Base-by-base conservation (phyloP, 1,140 invertebrate genomes). In the Drosophila seguyi region DNA sequence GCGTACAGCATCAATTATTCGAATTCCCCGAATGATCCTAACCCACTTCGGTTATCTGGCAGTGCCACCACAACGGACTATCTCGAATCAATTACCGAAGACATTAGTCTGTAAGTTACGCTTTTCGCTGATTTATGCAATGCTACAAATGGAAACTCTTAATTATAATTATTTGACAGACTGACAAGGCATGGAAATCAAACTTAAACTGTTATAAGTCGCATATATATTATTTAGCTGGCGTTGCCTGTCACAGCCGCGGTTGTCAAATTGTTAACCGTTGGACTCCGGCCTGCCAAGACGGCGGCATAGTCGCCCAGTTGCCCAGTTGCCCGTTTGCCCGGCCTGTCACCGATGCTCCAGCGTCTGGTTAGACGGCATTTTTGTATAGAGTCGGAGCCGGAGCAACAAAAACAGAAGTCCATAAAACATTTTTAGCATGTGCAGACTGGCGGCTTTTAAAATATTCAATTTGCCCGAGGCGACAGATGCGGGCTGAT, bases 381-480 rank as follows among this genome's bases (percentile, higher is more conserved):
- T 78, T 78, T 78, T 78, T 78, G 53, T 41, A 8, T 38, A 22
- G 50, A 53, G 18, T 38, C 29, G 50, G 50, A 52, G 48, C 14
- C 27, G 27, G 6, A 42, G 38, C 18, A 20, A 44, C 41, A 66
- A 58, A 76, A 69, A 62, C 75, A 78, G 75, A 78, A 78, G 74
- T 78, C 75, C 74, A 78, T 78, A 78, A 78, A 78, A 78, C 65
- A 78, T 78, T 78, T 78, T 78, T 78, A 78, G 75, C 75, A 78
- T 78, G 59, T 78, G 74, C 75, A 78, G 75, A 78, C 75, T 62
- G 65, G 57, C 53, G 75, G 75, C 75, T 78, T 78, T 78, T 78
- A 78, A 78, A 78, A 78, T 71, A 68, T 78, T 77, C 65, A 76
- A 65, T 75, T 31, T 59, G 45, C 22, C 47, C 31, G 44, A 53